Evolutionary conservation across 2,888 invertebrate genomes (phyloP).

Genomic region (Isoperla grammatica): DNA sequence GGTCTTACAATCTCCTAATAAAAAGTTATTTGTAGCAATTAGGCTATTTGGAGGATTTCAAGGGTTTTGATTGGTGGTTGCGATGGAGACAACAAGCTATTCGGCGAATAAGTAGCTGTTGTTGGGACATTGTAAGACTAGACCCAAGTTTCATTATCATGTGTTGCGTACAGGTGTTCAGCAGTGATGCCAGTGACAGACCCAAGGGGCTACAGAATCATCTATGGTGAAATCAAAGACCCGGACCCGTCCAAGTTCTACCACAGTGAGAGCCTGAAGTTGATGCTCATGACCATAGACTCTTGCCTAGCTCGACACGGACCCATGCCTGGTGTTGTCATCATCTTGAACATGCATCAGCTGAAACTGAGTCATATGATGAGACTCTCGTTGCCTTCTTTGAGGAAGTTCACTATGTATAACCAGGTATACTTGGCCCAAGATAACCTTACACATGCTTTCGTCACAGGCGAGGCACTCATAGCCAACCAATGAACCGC

Average conservation of each 20-base stretch:
- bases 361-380: slow-evolving; percentile 57
- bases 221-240: slow-evolving; percentile 55
- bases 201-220: slow-evolving; percentile 53
- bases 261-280: slow-evolving; percentile 54
- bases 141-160: too few species aligned
- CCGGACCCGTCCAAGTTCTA: slow-evolving; percentile 54
- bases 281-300: slow-evolving; percentile 45
- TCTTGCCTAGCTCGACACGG: slow-evolving; percentile 38
- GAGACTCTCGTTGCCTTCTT: slow-evolving; percentile 53
- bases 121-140: too few species aligned
- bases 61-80: too few species aligned
- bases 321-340: slow-evolving; percentile 57
- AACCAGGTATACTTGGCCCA: slow-evolving; percentile 44
- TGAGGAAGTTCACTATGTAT: slow-evolving; percentile 60
- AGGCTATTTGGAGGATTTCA: too few species aligned
- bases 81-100: too few species aligned
- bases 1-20: too few species aligned
- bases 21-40: too few species aligned
- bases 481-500: too few species aligned
- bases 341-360: slow-evolving; percentile 63
- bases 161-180: slow-evolving; percentile 48
- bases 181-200: slow-evolving; percentile 53
- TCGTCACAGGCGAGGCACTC: too few species aligned
- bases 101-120: too few species aligned
- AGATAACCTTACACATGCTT: too few species aligned